Evolutionary conservation across 2,888 invertebrate species (phyloP), one percentile per base, ranked within the genome.

Genomic region (Pediacus dermestoides): DNA sequence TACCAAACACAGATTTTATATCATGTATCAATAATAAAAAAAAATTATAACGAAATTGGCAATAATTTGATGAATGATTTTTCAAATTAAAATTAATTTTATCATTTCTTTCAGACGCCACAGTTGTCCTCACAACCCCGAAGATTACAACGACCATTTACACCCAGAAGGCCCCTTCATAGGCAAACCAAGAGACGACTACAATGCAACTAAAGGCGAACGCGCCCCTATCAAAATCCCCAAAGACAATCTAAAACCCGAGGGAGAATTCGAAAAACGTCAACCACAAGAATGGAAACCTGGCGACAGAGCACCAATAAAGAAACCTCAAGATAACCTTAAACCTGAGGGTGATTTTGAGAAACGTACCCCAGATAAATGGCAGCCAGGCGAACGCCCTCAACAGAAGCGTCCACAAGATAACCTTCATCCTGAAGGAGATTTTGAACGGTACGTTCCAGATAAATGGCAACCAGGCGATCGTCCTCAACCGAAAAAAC

Each of bases 21-120:
- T n/a, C n/a, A n/a, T n/a, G n/a, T n/a, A n/a, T n/a, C n/a, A n/a
- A n/a, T n/a, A n/a, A n/a, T n/a, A n/a, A n/a, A n/a, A n/a, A n/a
- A n/a, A n/a, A n/a, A n/a, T n/a, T n/a, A n/a, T n/a, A n/a, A n/a
- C n/a, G n/a, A n/a, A n/a, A n/a, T n/a, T n/a, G n/a, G n/a, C n/a
- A n/a, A n/a, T n/a, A n/a, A n/a, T n/a, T n/a, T n/a, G n/a, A n/a
- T n/a, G n/a, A n/a, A n/a, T n/a, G n/a, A n/a, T n/a, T n/a, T n/a
- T n/a, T n/a, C n/a, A n/a, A n/a, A n/a, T n/a, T n/a, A n/a, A n/a
- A n/a, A n/a, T n/a, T n/a, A n/a, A n/a, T n/a, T n/a, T n/a, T n/a
- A n/a, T n/a, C n/a, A n/a, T n/a, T n/a, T n/a, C n/a, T 76, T 75
- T 1, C 70, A 90, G 90, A 66, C 86, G 86, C 54, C 90, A 90